A percentile compares a stretch with the other conserved stretches of the same genome.
Conservation (phyloP, 2,113 vertebrate species). For the Mesocricetus auratus region DNA sequence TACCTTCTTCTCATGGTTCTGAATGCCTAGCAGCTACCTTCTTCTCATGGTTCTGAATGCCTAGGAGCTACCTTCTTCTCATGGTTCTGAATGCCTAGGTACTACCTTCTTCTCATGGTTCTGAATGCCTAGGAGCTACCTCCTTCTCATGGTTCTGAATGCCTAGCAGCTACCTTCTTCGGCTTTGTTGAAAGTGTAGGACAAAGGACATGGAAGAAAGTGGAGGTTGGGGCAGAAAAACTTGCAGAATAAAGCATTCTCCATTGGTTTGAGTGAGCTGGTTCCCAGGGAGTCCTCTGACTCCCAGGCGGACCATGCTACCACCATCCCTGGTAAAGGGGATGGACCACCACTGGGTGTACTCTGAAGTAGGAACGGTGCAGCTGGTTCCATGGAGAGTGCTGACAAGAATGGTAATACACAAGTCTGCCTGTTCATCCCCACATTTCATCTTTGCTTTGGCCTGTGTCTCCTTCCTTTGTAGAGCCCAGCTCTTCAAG, state of each 20-base stretch:
- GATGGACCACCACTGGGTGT: rapidly evolving
- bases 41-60: too few species aligned
- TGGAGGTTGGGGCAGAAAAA: background rate
- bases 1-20: too few species aligned
- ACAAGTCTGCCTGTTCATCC: background rate
- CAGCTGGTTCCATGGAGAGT: rapidly evolving
- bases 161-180: background rate
- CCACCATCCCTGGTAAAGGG: background rate
- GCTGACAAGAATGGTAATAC: background rate
- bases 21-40: too few species aligned
- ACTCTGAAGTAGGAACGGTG: background rate
- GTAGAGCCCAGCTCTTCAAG: background rate
- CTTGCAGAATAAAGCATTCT: background rate
- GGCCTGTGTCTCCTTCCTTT: background rate
- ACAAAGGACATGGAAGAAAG: background rate
- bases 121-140: too few species aligned
- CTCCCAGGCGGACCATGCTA: background rate
- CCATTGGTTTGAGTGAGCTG: background rate
- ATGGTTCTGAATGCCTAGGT: too few species aligned
- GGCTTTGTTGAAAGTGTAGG: background rate
- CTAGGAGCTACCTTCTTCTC: too few species aligned
- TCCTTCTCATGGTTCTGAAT: too few species aligned
- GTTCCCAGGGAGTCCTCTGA: background rate
- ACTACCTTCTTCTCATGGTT: too few species aligned
- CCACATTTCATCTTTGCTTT: background rate